Evolutionary conservation across 2,888 invertebrate genomes (phyloP).

Genomic region (Elysia crispata): DNA sequence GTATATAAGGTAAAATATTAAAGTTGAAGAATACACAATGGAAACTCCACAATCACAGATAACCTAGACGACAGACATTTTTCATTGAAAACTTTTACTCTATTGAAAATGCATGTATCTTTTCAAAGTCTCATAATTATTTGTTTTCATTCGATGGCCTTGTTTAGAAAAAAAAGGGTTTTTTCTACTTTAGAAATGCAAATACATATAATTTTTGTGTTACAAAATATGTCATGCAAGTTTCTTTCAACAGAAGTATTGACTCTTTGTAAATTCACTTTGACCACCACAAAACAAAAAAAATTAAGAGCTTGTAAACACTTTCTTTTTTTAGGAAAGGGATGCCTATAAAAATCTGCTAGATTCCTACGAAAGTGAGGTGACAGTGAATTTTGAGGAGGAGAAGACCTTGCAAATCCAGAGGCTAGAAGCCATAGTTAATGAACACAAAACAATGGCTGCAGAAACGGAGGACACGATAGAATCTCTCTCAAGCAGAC

Average conservation of each 20-base stretch:
- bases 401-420: constrained; percentile 55
- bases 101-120: too few relatives aligned
- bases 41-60: too few relatives aligned
- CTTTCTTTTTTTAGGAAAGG: constrained; percentile 66
- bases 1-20: too few relatives aligned
- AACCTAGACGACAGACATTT: too few relatives aligned
- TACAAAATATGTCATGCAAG: too few relatives aligned
- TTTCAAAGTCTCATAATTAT: too few relatives aligned
- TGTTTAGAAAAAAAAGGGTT: too few relatives aligned
- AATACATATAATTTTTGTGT: too few relatives aligned
- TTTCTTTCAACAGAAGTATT: not conserved
- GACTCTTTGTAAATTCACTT: not conserved
- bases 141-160: too few relatives aligned
- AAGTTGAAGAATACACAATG: too few relatives aligned
- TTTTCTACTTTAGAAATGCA: too few relatives aligned
- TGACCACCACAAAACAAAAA: not conserved
- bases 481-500: constrained; percentile 41
- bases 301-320: not conserved
- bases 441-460: constrained; percentile 63
- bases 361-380: constrained; percentile 73
- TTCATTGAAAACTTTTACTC: too few relatives aligned
- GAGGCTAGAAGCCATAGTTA: constrained; percentile 65
- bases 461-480: constrained; percentile 62
- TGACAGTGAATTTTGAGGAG: constrained; percentile 62
- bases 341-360: constrained; percentile 72